Conservation (phyloP, 2,797 vertebrate genomes). For the Neoniphon sammara region DNA sequence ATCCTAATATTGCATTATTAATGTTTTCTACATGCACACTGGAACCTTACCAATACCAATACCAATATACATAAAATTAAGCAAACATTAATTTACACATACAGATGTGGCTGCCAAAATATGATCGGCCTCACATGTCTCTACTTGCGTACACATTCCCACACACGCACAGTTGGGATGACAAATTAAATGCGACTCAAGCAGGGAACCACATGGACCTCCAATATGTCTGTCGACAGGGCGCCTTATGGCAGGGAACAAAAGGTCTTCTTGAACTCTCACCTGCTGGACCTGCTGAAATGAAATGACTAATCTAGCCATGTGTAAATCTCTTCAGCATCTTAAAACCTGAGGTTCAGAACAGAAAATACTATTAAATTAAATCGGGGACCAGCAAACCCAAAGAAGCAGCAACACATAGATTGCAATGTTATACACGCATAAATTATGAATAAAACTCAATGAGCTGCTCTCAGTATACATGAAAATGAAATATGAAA, state of each 20-base stretch:
- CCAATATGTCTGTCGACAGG: conserved; percentile 17
- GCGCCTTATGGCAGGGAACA: conserved; percentile 26
- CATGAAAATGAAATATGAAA: too few species aligned
- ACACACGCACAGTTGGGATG: conserved; percentile 12
- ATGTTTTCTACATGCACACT: too few species aligned
- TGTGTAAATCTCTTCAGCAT: background rate
- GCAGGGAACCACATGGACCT: conserved; percentile 24
- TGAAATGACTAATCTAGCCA: conserved; percentile 17
- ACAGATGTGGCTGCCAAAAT: background rate
- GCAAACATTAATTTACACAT: background rate
- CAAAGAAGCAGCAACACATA: too few species aligned
- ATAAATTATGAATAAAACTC: too few species aligned
- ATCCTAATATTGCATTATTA: too few species aligned
- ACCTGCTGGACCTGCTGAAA: conserved; percentile 11
- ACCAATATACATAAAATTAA: background rate
- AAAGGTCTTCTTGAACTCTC: conserved; percentile 16
- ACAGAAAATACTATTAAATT: too few species aligned
- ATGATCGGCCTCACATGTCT: background rate
- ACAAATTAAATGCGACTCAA: background rate
- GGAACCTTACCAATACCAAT: too few species aligned
- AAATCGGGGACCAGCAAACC: too few species aligned
- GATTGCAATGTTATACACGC: too few species aligned
- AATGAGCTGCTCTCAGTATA: too few species aligned
- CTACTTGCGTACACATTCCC: conserved; percentile 4
- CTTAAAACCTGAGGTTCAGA: background rate